phyloP scores from a whole-genome alignment of 2,797 vertebrate genomes.

The Mormyrus hasselquistii region DNA sequence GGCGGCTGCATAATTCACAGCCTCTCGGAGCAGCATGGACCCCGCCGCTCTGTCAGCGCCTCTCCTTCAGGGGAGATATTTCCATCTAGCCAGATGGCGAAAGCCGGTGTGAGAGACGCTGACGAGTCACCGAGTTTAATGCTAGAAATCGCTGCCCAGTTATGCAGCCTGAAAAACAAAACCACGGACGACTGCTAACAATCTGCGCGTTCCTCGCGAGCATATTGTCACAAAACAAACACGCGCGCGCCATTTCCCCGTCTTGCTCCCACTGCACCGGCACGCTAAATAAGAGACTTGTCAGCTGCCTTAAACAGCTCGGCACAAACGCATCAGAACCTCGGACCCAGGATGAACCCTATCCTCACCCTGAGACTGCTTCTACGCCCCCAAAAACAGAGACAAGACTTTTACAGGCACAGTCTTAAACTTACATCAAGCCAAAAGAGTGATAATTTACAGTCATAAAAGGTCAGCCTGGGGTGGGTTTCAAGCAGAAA shows the following conservation, averaged over 20 bases:
- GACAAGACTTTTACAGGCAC: not conserved
- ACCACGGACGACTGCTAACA: not conserved
- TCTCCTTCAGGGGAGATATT: conserved; percentile 16
- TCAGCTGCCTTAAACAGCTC: not conserved
- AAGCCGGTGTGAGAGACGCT: not conserved
- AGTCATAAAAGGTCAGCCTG: not conserved
- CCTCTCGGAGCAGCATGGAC: not conserved
- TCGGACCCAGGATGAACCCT: not conserved
- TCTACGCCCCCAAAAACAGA: not conserved
- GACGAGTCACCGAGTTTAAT: not conserved
- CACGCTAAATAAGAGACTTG: not conserved
- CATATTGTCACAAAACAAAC: conserved; percentile 9
- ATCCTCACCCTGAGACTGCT: not conserved
- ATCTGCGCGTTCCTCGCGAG: not conserved
- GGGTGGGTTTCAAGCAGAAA: not conserved
- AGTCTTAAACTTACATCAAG: not conserved
- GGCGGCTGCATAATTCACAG: conserved; percentile 4
- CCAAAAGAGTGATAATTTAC: not conserved
- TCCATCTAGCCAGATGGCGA: not conserved
- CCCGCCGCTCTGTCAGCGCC: not conserved
- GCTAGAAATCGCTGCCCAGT: conserved; percentile 16
- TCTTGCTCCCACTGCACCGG: not conserved
- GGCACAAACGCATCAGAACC: not conserved
- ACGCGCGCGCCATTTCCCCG: not conserved
- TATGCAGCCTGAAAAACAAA: not conserved